Evolutionary conservation across 2,888 invertebrate genomes (phyloP).

Genomic region (Euplexia lucipara): DNA sequence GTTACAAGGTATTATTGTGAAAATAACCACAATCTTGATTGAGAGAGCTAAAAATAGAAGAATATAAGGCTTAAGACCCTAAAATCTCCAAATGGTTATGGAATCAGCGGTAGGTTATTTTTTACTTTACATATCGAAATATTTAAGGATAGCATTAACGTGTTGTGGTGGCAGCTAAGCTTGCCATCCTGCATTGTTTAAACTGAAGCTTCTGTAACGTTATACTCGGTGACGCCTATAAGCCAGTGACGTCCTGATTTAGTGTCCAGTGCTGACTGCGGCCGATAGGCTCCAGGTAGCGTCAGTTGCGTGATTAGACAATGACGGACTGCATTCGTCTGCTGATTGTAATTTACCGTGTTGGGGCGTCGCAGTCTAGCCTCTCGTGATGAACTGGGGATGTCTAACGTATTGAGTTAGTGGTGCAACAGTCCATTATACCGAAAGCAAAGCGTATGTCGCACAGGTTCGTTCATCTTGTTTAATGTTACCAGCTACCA

Average conservation of each 20-base stretch:
- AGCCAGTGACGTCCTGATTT: slow-evolving; percentile 73
- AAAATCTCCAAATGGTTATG: too few species aligned
- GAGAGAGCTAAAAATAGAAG: too few species aligned
- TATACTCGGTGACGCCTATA: slow-evolving; percentile 43
- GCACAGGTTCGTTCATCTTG: too few species aligned
- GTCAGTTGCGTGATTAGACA: slow-evolving; percentile 67
- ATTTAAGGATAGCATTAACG: too few species aligned
- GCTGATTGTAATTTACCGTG: slow-evolving; percentile 55
- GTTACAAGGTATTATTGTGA: too few species aligned
- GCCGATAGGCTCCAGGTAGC: slow-evolving; percentile 69
- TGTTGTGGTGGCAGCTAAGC: too few species aligned
- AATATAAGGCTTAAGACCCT: too few species aligned
- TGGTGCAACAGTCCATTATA: background rate
- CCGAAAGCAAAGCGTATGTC: too few species aligned
- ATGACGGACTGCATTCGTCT: slow-evolving; percentile 59
- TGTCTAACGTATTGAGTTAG: slow-evolving; percentile 16
- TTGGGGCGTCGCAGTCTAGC: slow-evolving; percentile 12
- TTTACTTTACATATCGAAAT: too few species aligned
- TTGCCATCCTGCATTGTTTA: background rate
- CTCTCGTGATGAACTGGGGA: slow-evolving; percentile 17
- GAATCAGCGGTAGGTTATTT: too few species aligned
- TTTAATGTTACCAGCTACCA: too few species aligned
- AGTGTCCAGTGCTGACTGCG: slow-evolving; percentile 65
- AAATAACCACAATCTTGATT: too few species aligned
- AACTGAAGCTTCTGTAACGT: slow-evolving; percentile 53